phyloP scores from a whole-genome alignment of 2,888 invertebrate species.

The Lomographa bimaculata region DNA sequence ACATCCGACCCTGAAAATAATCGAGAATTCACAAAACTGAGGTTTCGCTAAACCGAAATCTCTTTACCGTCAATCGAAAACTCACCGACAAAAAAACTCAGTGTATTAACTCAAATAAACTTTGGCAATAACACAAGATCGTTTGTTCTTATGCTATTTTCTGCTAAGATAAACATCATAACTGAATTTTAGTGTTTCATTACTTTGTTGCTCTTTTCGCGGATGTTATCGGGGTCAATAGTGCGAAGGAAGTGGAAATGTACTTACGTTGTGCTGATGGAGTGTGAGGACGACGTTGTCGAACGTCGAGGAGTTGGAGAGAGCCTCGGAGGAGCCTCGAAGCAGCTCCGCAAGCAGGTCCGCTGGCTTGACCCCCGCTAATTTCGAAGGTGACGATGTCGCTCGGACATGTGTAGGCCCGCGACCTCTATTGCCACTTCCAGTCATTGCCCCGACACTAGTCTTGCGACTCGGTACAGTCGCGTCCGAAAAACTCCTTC shows the following conservation, averaged over 20 bases:
- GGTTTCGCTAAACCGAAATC: conserved; percentile 37
- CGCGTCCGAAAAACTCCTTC: conserved; percentile 72
- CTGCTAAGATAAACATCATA: conserved; percentile 67
- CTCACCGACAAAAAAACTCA: conserved; percentile 46
- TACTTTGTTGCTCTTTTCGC: conserved; percentile 57
- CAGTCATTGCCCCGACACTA: conserved; percentile 81
- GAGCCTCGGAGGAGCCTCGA: conserved; percentile 90
- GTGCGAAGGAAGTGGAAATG: conserved; percentile 38
- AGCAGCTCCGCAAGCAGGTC: conserved; percentile 90
- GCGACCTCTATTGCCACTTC: conserved; percentile 64
- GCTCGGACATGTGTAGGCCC: conserved; percentile 88
- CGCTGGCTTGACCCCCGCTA: conserved; percentile 83
- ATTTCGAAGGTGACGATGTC: conserved; percentile 91
- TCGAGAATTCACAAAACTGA: conserved; percentile 54
- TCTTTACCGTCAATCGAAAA: conserved; percentile 29
- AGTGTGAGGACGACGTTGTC: conserved; percentile 79
- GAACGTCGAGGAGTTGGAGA: conserved; percentile 84
- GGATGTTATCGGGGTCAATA: conserved; percentile 53
- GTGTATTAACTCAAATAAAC: conserved; percentile 56
- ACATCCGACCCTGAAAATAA: conserved; percentile 61
- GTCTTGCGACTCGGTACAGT: conserved; percentile 84
- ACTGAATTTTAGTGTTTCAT: conserved; percentile 54
- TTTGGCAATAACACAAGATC: conserved; percentile 64
- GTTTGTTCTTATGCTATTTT: conserved; percentile 64
- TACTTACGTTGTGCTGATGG: conserved; percentile 80